A percentile compares a stretch with the other conserved stretches of the same genome.
Evolutionary conservation across 2,888 invertebrate species (phyloP).

Genomic region (Caenorhabditis sulstoni): DNA sequence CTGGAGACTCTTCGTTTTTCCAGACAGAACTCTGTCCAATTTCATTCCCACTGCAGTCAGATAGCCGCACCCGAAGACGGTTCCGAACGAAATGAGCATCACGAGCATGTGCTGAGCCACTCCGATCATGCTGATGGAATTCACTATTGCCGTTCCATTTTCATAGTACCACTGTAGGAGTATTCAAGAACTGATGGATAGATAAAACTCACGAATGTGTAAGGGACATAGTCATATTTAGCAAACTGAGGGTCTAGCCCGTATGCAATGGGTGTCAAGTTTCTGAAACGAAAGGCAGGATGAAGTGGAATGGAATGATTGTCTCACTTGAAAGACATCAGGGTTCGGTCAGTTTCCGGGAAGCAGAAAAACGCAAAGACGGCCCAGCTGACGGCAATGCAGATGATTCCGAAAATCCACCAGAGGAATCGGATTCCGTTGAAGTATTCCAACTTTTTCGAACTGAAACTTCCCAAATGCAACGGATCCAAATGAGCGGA

Average conservation of each 20-base stretch:
- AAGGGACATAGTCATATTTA: no score
- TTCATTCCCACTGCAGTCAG: constrained; percentile 23
- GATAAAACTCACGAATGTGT: no score
- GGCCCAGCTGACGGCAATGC: constrained; percentile 33
- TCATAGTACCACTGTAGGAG: no score
- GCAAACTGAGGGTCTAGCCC: no score
- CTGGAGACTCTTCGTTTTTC: constrained; percentile 30
- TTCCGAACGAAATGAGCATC: constrained; percentile 26
- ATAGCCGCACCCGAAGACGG: constrained; percentile 31
- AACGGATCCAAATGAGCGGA: not conserved
- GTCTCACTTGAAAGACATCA: no score
- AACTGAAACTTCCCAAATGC: no score
- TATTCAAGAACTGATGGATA: no score
- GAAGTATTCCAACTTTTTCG: constrained; percentile 30
- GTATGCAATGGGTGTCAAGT: constrained; percentile 21
- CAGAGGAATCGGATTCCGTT: constrained; percentile 22
- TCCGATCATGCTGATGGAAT: constrained; percentile 35
- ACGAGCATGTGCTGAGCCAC: constrained; percentile 34
- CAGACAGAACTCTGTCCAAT: constrained; percentile 7
- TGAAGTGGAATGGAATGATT: no score
- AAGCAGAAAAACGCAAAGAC: constrained; percentile 40
- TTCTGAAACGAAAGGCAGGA: no score
- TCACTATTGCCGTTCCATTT: constrained; percentile 40
- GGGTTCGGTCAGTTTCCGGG: constrained; percentile 47
- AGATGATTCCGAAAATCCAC: constrained; percentile 31